Percentiles rank a stretch among this genome's conserved stretches.
phyloP scores from a whole-genome alignment of 2,888 invertebrate species.

The Pterobdella sp. region DNA sequence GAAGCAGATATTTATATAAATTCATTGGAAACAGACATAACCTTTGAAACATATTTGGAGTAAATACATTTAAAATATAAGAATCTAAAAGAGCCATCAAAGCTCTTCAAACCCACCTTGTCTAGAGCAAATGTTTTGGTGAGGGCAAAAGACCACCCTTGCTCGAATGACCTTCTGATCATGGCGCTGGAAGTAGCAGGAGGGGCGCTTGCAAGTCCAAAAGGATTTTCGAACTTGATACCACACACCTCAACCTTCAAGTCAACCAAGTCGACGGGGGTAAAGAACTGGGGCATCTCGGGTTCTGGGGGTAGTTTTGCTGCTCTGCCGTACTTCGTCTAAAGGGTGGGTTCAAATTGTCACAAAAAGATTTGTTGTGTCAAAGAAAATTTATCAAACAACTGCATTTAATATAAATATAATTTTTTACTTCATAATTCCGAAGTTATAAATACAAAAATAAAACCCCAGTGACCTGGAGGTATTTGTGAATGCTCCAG shows the following conservation, averaged over 20 bases:
- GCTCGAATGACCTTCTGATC: conserved; percentile 87
- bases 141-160: conserved; percentile 94
- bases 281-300: conserved; percentile 79
- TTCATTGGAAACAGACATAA: no score
- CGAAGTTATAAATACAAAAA: no score
- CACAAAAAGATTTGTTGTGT: neutral
- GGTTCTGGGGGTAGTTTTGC: conserved; percentile 56
- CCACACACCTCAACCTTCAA: conserved; percentile 86
- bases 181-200: conserved; percentile 88
- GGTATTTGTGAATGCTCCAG: conserved; percentile 83
- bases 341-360: neutral
- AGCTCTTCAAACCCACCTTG: no score
- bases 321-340: conserved; percentile 11
- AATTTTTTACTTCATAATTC: neutral
- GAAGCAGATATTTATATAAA: no score
- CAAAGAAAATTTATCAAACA: neutral
- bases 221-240: conserved; percentile 87
- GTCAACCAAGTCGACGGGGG: conserved; percentile 86
- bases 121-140: conserved; percentile 92
- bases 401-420: neutral
- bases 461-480: conserved; percentile 62
- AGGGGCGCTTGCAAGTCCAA: conserved; percentile 91
- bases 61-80: no score
- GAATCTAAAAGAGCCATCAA: no score
- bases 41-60: no score